Evolutionary conservation across 2,888 invertebrate species (phyloP).

Genomic region (Drosophila recens): DNA sequence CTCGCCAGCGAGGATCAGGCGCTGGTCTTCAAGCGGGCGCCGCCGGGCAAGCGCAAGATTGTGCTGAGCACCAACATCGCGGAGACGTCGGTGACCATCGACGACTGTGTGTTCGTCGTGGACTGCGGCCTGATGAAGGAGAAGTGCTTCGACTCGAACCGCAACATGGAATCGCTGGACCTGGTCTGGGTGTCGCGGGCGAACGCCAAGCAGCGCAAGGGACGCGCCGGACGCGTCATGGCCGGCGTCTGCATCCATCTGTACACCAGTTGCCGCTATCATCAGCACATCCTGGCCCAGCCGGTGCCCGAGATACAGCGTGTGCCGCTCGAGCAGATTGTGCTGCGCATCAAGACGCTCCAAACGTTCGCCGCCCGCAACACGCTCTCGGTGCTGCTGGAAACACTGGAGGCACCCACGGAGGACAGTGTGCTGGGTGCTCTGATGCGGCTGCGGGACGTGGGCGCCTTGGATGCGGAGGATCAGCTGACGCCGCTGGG

Average conservation of each 20-base stretch:
- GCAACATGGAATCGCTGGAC: constrained; percentile 94
- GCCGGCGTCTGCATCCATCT: constrained; percentile 93
- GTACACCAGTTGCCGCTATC: constrained; percentile 91
- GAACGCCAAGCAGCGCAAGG: constrained; percentile 95
- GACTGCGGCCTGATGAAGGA: constrained; percentile 97
- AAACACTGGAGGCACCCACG: constrained; percentile 91
- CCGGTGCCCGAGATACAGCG: constrained; percentile 96
- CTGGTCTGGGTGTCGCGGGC: constrained; percentile 96
- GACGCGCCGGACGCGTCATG: constrained; percentile 96
- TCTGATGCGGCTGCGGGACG: constrained; percentile 89
- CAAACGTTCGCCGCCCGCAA: constrained; percentile 78
- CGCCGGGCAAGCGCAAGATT: constrained; percentile 92
- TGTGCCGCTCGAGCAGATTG: constrained; percentile 93
- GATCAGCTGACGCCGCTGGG: constrained; percentile 93
- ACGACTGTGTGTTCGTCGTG: constrained; percentile 97
- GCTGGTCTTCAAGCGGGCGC: constrained; percentile 89
- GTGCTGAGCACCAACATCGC: constrained; percentile 96
- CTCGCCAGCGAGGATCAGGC: constrained; percentile 94
- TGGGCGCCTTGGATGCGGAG: constrained; percentile 91
- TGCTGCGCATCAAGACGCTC: constrained; percentile 91
- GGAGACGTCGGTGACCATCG: constrained; percentile 97
- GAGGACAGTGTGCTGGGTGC: constrained; percentile 89
- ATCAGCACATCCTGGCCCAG: constrained; percentile 89
- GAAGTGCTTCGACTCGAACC: constrained; percentile 89
- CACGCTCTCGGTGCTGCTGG: constrained; percentile 83